These are phyloP conservation scores for Paratrypauchen microcephalus DNA, from an alignment of 2,797 vertebrate species.

Conservation along the genomic window DNA sequence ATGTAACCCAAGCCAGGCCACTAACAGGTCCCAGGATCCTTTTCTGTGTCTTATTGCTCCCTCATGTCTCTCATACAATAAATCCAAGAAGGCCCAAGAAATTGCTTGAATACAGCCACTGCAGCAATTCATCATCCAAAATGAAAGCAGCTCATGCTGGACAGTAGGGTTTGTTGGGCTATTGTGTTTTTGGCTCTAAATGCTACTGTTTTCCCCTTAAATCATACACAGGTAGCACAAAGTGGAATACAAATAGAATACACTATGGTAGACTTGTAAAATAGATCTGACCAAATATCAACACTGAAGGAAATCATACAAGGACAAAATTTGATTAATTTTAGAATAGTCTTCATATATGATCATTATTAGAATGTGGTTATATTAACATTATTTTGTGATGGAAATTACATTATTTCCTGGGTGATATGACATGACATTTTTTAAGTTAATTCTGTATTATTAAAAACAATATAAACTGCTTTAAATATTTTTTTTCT, in stretches of 20 bases:
- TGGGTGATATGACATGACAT: too few relatives aligned
- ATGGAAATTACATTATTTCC: too few relatives aligned
- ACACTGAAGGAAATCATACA: too few relatives aligned
- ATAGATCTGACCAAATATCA: too few relatives aligned
- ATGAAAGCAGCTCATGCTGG: constrained; percentile 5
- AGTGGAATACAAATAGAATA: not conserved
- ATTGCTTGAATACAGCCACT: constrained; percentile 11
- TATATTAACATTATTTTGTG: too few relatives aligned
- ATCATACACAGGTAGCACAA: not conserved
- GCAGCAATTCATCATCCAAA: constrained; percentile 13
- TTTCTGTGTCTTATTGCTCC: constrained; percentile 15
- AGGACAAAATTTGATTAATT: too few relatives aligned
- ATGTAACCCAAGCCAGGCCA: constrained; percentile 11
- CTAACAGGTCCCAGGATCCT: constrained; percentile 1
- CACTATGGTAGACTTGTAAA: too few relatives aligned
- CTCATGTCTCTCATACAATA: constrained; percentile 13
- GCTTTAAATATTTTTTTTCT: too few relatives aligned
- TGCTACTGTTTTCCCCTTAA: not conserved
- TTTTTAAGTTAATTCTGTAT: too few relatives aligned
- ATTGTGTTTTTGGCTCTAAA: not conserved
- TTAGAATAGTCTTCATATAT: too few relatives aligned
- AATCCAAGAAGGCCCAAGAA: constrained; percentile 2
- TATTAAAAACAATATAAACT: too few relatives aligned
- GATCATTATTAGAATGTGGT: too few relatives aligned
- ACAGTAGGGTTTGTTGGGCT: not conserved